Evolutionary conservation across 2,797 vertebrate genomes (phyloP), one percentile per base, ranked within the genome.

Genomic region (Muscicapa comitata): DNA sequence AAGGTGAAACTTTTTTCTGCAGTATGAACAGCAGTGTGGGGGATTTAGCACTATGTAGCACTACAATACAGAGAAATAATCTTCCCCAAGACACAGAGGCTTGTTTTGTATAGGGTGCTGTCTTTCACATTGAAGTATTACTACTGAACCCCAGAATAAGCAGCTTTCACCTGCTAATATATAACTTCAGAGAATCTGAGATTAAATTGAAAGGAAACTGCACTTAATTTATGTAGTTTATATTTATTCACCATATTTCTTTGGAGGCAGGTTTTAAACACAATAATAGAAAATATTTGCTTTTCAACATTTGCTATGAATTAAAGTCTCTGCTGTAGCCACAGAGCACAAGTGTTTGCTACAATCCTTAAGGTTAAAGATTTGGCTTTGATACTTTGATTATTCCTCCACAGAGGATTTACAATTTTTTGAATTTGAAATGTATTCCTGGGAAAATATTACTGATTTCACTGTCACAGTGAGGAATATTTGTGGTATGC

Each of bases 1-100:
- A 82, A 84, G 63, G 70, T 59, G 70, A 58, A 74, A 75, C 11
- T 17, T 50, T 96, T 93, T 93, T 85, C 85, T 94, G 73, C 73
- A 53, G 48, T 65, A 54, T 83, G 93, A 92, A 66, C 47, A 94
- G 42, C 28, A 61, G 42, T 51, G 31, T 80, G 28, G 40, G 45
- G 48, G 25, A 77, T 81, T 94, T 84, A 70, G 35, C 68, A 68
- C 42, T 58, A 5, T 63, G 35, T 40, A 88, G 33, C 29, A 35
- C 33, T 62, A 29, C 40, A 71, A 31, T 38, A 54, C 24, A 57
- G 76, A 73, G 47, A 79, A 68, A 72, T 79, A 72, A 90, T 61
- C 83, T 90, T 89, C 35, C 29, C 57, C 61, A 53, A 42, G 55
- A 67, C 11, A 66, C 3, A 48, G 54, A 67, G 35, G 13, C 37